phyloP scores from a whole-genome alignment of 2,113 vertebrate species.

The Phoxinus phoxinus region DNA sequence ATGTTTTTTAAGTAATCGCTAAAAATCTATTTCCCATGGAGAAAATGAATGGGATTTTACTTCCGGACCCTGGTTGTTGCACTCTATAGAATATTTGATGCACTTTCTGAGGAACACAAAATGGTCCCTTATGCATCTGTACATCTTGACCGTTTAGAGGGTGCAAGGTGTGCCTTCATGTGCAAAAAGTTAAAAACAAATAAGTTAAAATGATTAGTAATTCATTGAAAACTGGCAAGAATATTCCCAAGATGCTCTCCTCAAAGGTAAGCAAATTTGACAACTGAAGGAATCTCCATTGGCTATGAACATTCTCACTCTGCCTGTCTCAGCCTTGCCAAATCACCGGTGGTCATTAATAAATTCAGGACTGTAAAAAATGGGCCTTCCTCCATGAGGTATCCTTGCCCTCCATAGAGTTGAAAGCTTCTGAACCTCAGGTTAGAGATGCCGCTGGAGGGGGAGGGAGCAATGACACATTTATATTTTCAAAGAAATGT shows the following conservation, averaged over 20 bases:
- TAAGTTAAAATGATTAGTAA: neutral
- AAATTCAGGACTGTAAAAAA: conserved; percentile 45
- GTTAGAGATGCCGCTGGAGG: conserved; percentile 35
- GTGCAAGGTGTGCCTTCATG: neutral
- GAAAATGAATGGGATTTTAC: no score
- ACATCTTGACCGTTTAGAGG: neutral
- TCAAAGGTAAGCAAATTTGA: neutral
- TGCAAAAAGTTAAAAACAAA: neutral
- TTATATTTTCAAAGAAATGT: conserved; percentile 55
- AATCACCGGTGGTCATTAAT: conserved; percentile 46
- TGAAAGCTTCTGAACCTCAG: conserved; percentile 32
- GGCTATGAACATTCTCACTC: conserved; percentile 7
- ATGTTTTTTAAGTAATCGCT: no score
- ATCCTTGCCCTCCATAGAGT: conserved; percentile 39
- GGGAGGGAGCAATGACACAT: conserved; percentile 52
- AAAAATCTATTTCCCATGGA: no score
- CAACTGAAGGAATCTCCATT: neutral
- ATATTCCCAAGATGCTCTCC: neutral
- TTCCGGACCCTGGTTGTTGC: no score
- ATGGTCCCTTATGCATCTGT: neutral
- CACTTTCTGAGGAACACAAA: neutral
- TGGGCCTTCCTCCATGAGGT: conserved; percentile 26
- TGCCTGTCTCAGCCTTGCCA: conserved; percentile 19
- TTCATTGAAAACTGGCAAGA: neutral
- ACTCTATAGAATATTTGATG: neutral